Percentiles rank a stretch among this genome's conserved stretches.
These are phyloP conservation scores for Cyanistes caeruleus DNA, from an alignment of 2,113 vertebrate species.

Conservation along the genomic window DNA sequence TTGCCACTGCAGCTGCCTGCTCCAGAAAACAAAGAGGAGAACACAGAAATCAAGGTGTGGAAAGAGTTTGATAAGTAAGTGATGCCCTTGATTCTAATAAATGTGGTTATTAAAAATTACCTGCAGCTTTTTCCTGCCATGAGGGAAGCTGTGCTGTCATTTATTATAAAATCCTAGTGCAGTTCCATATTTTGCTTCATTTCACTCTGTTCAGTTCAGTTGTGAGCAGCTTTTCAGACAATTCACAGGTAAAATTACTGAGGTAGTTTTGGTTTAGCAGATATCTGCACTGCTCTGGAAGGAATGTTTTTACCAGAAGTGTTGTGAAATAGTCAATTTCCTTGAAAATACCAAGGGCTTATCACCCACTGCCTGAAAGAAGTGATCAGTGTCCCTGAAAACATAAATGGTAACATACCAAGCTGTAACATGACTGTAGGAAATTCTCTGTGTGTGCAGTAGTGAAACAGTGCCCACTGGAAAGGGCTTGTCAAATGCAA, in stretches of 20 bases:
- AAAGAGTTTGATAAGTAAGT: conserved; percentile 85
- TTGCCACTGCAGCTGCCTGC: conserved; percentile 45
- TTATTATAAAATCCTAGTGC: not conserved
- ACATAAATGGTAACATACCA: not conserved
- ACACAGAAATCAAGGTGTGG: conserved; percentile 64
- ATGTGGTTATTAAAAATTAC: not conserved
- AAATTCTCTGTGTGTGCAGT: not conserved
- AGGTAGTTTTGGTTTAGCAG: not conserved
- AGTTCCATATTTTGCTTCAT: not conserved
- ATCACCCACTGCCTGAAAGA: not conserved
- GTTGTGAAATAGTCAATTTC: not conserved
- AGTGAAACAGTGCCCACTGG: not conserved
- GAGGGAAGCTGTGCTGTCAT: not conserved
- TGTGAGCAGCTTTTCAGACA: not conserved
- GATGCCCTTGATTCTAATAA: not conserved
- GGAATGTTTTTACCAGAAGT: not conserved
- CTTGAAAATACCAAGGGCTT: not conserved
- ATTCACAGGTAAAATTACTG: not conserved
- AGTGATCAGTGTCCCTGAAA: not conserved
- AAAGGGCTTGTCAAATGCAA: not conserved
- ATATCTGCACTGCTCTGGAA: not conserved
- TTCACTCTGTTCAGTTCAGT: not conserved
- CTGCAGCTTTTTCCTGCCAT: not conserved
- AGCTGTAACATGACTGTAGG: not conserved
- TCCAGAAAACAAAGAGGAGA: conserved; percentile 21